Base-by-base conservation (phyloP, 2,888 invertebrate species). In the Drosophila recens region DNA sequence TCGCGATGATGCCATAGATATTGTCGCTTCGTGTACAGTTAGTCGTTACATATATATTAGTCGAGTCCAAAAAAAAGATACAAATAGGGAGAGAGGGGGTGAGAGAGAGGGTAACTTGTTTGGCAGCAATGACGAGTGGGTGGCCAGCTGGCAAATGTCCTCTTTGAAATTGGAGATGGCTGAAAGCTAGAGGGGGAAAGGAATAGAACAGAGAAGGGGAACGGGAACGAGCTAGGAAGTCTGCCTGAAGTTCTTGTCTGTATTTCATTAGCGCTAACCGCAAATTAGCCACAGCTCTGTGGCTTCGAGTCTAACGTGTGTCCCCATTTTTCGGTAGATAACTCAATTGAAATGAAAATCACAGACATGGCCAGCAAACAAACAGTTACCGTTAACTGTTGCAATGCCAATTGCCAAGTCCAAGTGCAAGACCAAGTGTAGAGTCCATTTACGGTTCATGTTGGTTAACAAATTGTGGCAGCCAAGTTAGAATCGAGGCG, bases 291-390 rank as follows among this genome's bases (percentile, higher is more conserved):
- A 59, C 48, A 49, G 46, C 42, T 42, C 46, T 52, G 49, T 52
- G 49, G 57, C 63, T 46, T 40, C 40, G 17, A 63, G 67, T 42
- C 51, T 34, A 54, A 63, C 66, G 70, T 77, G 76, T 79, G 79
- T 58, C 43, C 79, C 57, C 73, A 43, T 74, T 79, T 71, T 62
- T 54, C n/a, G 51, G 70, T 51, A 75, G 84, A 88, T 88, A 89
- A 87, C 89, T 89, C 89, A 89, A 87, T 87, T 82, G 86, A 87
- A 87, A 87, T 84, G 80, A 87, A 87, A 87, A 87, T 81, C 87
- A 72, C 72, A 71, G 79, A 67, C 73, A 54, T 46, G 63, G 68
- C 70, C 38, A 72, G 65, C 51, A 34, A 72, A 67, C 51, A 34
- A 57, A 67, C 68, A 67, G 67, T 71, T 68, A 75, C 73, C 71